A percentile compares a stretch with the other conserved stretches of the same genome.
Evolutionary conservation across 2,113 vertebrate species (phyloP).

Genomic region (Phodopus roborovskii): DNA sequence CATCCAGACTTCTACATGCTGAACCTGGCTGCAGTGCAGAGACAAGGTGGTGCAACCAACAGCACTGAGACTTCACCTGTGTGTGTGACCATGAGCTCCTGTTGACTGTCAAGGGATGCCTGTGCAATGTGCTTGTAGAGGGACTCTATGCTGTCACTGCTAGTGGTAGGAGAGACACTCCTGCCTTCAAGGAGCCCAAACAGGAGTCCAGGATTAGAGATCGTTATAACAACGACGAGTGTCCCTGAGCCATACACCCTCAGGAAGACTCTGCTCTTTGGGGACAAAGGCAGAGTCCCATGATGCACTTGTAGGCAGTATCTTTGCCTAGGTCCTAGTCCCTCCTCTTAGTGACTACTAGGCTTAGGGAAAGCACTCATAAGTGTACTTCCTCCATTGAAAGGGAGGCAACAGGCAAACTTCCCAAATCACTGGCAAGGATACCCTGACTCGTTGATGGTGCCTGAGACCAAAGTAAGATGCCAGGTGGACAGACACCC

Average conservation of each 20-base stretch:
- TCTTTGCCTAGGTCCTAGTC: background rate
- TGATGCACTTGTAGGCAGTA: background rate
- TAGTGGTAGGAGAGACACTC: no score
- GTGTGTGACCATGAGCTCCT: background rate
- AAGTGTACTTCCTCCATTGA: background rate
- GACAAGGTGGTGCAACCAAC: background rate
- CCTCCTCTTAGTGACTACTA: background rate
- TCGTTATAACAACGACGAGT: background rate
- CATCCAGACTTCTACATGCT: background rate
- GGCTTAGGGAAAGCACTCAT: no score
- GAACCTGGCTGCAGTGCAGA: background rate
- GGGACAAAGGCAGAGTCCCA: background rate
- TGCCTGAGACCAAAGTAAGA: background rate
- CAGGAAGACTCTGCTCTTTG: rapidly evolving
- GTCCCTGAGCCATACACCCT: background rate
- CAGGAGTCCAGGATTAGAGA: background rate
- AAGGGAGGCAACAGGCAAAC: background rate
- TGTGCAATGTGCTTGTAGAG: no score
- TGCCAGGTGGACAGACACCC: background rate
- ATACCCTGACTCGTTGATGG: background rate
- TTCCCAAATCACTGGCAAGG: no score
- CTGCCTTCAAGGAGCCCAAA: background rate
- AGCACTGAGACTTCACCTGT: no score
- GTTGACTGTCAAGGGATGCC: rapidly evolving
- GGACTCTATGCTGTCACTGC: no score